Percentiles rank a stretch among this genome's conserved stretches.
Evolutionary conservation across 1,140 invertebrate genomes (phyloP).

Genomic region (Zaprionus nigranus): DNA sequence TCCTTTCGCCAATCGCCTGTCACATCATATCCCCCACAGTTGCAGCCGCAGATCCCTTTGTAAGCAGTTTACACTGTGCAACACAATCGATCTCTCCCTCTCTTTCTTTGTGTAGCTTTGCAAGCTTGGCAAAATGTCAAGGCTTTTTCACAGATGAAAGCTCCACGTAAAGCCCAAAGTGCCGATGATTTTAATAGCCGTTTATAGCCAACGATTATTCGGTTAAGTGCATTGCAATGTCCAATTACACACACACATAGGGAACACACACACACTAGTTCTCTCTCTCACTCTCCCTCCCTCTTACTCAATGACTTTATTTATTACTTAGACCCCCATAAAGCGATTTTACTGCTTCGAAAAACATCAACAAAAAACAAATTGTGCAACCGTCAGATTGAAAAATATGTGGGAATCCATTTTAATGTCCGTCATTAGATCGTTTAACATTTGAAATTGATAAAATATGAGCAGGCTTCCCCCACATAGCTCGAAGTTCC

Average conservation of each 20-base stretch:
- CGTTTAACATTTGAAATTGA: not conserved
- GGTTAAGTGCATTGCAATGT: constrained; percentile 73
- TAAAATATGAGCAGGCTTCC: constrained; percentile 3
- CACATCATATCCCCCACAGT: constrained; percentile 25
- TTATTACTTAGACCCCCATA: constrained; percentile 58
- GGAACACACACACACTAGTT: not conserved
- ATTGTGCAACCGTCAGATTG: constrained; percentile 55
- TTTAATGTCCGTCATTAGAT: constrained; percentile 30
- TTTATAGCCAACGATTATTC: constrained; percentile 65
- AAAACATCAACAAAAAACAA: constrained; percentile 12
- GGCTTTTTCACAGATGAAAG: constrained; percentile 39
- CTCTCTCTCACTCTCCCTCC: not conserved
- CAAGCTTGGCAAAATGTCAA: constrained; percentile 48
- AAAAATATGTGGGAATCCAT: constrained; percentile 23
- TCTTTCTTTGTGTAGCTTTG: not conserved
- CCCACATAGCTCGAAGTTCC: not conserved
- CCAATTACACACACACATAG: constrained; percentile 22
- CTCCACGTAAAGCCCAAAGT: constrained; percentile 26
- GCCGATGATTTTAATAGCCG: constrained; percentile 34
- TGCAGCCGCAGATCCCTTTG: constrained; percentile 18
- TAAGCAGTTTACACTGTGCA: constrained; percentile 49
- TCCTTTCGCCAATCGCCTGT: constrained; percentile 41
- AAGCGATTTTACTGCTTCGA: constrained; percentile 53
- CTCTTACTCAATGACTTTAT: constrained; percentile 34
- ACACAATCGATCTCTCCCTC: not conserved